phyloP scores from a whole-genome alignment of 2,113 vertebrate species.

The Cinclus cinclus region DNA sequence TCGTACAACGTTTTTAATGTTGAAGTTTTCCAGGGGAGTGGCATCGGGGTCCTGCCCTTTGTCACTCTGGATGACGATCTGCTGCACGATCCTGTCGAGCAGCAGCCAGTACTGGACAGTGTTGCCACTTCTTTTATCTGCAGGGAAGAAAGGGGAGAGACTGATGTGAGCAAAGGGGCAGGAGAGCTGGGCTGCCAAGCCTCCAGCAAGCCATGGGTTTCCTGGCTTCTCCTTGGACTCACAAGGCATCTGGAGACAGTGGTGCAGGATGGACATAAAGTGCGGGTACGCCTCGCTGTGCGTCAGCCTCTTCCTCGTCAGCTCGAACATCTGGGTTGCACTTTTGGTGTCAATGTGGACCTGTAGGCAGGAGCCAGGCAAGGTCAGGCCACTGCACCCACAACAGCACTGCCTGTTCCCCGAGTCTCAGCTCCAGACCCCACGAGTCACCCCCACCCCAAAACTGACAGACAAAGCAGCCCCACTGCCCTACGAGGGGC shows the following conservation, averaged over 20 bases:
- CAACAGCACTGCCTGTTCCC: fast-evolving
- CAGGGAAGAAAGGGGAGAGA: neutral
- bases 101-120: constrained; percentile 98
- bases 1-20: constrained; percentile 97
- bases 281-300: constrained; percentile 96
- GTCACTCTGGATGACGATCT: constrained; percentile 97
- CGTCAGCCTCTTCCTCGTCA: constrained; percentile 94
- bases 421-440: neutral
- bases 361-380: constrained; percentile 41
- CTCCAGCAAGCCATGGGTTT: neutral
- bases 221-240: constrained; percentile 55
- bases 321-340: constrained; percentile 95
- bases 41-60: constrained; percentile 96
- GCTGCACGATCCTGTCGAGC: constrained; percentile 95
- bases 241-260: constrained; percentile 99
- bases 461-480: fast-evolving
- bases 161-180: neutral
- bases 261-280: constrained; percentile 98
- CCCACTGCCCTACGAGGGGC: neutral
- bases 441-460: neutral
- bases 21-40: constrained; percentile 97
- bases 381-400: neutral
- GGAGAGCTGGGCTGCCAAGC: neutral
- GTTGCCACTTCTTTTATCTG: constrained; percentile 97
- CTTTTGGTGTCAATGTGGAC: constrained; percentile 98